These are phyloP conservation scores for Pagrus major DNA, from an alignment of 2,113 vertebrate species.

Conservation along the genomic window DNA sequence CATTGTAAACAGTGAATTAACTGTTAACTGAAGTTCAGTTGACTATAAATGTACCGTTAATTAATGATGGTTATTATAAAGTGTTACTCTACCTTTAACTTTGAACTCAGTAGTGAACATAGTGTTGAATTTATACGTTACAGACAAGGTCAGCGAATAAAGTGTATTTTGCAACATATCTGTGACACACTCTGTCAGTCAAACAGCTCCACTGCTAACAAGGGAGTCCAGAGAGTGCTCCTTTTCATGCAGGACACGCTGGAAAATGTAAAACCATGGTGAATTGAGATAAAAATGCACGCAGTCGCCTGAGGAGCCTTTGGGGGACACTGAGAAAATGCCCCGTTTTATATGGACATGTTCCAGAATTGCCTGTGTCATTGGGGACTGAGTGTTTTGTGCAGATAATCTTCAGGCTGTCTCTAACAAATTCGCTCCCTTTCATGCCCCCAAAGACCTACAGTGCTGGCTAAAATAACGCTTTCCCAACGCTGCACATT, in stretches of 20 bases:
- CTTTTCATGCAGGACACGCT: not conserved
- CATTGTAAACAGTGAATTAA: too few relatives aligned
- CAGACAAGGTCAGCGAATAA: not conserved
- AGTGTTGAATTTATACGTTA: not conserved
- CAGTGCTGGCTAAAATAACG: constrained; percentile 12
- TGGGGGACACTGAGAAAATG: constrained; percentile 37
- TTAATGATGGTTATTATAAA: too few relatives aligned
- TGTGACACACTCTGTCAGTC: not conserved
- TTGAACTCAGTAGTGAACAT: not conserved
- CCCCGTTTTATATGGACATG: constrained; percentile 36
- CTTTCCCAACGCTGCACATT: constrained; percentile 51
- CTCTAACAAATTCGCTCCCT: constrained; percentile 38
- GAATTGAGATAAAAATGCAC: constrained; percentile 54
- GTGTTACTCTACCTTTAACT: too few relatives aligned
- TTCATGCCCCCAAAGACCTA: constrained; percentile 43
- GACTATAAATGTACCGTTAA: too few relatives aligned
- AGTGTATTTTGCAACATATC: not conserved
- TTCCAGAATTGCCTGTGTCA: constrained; percentile 53
- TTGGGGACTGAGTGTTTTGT: constrained; percentile 26
- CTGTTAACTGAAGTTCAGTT: too few relatives aligned
- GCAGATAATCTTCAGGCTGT: constrained; percentile 62
- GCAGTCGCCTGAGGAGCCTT: constrained; percentile 27
- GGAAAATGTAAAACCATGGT: constrained; percentile 17
- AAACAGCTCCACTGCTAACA: not conserved
- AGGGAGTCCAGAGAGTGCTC: not conserved